Base-by-base conservation (phyloP, 1,140 invertebrate species). In the Zaprionus tsacasi region DNA sequence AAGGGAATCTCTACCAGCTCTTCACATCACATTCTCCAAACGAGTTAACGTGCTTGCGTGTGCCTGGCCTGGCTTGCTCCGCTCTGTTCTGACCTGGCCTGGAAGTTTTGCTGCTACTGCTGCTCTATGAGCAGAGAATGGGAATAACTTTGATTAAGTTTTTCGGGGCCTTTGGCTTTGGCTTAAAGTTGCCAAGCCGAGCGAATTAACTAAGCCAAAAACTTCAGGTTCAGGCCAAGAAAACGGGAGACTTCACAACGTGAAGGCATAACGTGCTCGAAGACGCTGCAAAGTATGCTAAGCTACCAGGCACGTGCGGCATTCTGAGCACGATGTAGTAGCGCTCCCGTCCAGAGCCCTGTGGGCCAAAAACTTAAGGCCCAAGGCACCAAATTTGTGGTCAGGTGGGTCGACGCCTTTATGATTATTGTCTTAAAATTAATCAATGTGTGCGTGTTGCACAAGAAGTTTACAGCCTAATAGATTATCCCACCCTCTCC, bases 361-460 rank as follows among this genome's bases (percentile, higher is more conserved):
- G n/a, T 2, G 38, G 48, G 3, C 0, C 21, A 21, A 11, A n/a
- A 6, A 17, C 11, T 10, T 4, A 36, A 30, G 6, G 57, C 7
- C 8, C 3, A 7, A 11, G 61, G 33, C 63, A 3, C 1, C 10
- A 58, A 25, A 70, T 71, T 43, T 48, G 55, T 58, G 72, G 72
- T 75, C 72, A 75, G 72, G 72, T 75, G 73, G 78, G 48, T 58
- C 52, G 54, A 63, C 73, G 76, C 83, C 74, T 81, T 87, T 80
- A 87, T 87, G 85, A 87, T 88, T 87, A 87, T 87, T 87, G 83
- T 87, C 83, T 88, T 88, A 83, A 88, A 87, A 87, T 87, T 87
- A 88, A 87, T 87, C 83, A 87, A 87, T 80, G 70, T 80, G 70
- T 88, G 80, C 78, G 77, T 87, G 83, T 69, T 73, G 40, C 59